These are phyloP conservation scores for Drosophila pandora DNA, from an alignment of 1,140 invertebrate genomes.

Conservation along the genomic window DNA sequence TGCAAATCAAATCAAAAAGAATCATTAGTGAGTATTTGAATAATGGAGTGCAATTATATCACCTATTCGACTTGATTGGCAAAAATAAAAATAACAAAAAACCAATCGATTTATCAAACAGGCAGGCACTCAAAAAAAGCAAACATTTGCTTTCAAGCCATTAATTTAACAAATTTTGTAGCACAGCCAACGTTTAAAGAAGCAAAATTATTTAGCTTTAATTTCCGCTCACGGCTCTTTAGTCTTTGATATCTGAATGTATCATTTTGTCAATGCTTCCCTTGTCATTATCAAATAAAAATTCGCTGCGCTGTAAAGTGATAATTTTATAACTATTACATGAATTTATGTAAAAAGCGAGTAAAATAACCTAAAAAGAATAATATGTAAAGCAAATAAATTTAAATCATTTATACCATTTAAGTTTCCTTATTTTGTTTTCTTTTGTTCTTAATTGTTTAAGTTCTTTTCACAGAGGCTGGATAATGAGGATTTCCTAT, in stretches of 20 bases:
- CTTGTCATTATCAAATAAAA: constrained; percentile 37
- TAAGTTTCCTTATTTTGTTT: constrained; percentile 37
- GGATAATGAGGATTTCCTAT: constrained; percentile 9
- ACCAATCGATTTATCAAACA: constrained; percentile 18
- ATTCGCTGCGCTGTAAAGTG: constrained; percentile 75
- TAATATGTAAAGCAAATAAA: constrained; percentile 60
- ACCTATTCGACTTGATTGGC: constrained; percentile 9
- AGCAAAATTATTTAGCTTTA: constrained; percentile 11
- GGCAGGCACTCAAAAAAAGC: background rate
- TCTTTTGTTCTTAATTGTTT: constrained; percentile 2
- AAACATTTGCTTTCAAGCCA: constrained; percentile 12
- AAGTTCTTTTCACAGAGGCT: constrained; percentile 9
- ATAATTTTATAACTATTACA: constrained; percentile 76
- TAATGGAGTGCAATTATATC: constrained; percentile 30
- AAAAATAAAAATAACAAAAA: background rate
- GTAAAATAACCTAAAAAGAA: constrained; percentile 38
- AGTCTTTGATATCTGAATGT: constrained; percentile 7
- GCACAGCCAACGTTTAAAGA: background rate
- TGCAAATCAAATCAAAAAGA: constrained; percentile 1
- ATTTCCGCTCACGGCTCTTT: constrained; percentile 21
- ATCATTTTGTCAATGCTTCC: constrained; percentile 45
- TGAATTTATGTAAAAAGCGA: constrained; percentile 78
- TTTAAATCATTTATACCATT: constrained; percentile 71
- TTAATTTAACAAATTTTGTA: background rate
- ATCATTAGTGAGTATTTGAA: constrained; percentile 6